phyloP scores from a whole-genome alignment of 1,140 invertebrate species.

The Drosophila sturtevanti region DNA sequence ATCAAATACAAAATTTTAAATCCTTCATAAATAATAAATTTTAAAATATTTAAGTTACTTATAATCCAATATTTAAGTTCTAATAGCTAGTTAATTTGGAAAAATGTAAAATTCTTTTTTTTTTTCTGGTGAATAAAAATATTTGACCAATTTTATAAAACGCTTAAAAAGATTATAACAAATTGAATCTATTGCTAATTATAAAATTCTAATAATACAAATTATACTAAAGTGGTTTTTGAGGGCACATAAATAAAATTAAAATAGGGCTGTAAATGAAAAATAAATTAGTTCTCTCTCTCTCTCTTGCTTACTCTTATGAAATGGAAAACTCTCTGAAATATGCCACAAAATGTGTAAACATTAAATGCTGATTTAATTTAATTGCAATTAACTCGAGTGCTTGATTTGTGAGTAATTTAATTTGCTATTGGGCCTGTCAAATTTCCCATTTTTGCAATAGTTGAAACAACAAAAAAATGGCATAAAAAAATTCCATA shows the following conservation, averaged over 20 bases:
- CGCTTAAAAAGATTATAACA: constrained; percentile 1
- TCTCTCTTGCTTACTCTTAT: not conserved
- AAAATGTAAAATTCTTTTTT: not conserved
- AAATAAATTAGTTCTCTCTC: constrained; percentile 57
- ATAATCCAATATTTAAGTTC: too few relatives aligned
- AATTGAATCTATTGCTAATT: not conserved
- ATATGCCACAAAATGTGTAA: constrained; percentile 67
- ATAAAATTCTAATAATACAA: constrained; percentile 8
- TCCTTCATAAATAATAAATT: too few relatives aligned
- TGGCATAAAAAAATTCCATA: not conserved
- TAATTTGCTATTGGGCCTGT: constrained; percentile 16
- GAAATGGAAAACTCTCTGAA: constrained; percentile 8
- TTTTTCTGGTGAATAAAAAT: not conserved
- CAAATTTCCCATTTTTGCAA: constrained; percentile 28
- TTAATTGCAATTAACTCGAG: constrained; percentile 76
- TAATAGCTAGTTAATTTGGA: not conserved
- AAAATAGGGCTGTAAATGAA: constrained; percentile 34
- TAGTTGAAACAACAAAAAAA: not conserved
- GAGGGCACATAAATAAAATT: constrained; percentile 34
- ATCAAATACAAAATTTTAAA: not conserved
- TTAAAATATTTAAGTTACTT: too few relatives aligned
- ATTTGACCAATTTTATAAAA: not conserved
- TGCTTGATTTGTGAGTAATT: constrained; percentile 64
- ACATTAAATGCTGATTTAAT: constrained; percentile 79
- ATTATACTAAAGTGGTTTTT: not conserved